Percentiles rank a stretch among this genome's conserved stretches.
Evolutionary conservation across 30 jellyfish, hydroid and myxozoan genomes (phyloP).

Genomic region (Aurelia sp.): DNA sequence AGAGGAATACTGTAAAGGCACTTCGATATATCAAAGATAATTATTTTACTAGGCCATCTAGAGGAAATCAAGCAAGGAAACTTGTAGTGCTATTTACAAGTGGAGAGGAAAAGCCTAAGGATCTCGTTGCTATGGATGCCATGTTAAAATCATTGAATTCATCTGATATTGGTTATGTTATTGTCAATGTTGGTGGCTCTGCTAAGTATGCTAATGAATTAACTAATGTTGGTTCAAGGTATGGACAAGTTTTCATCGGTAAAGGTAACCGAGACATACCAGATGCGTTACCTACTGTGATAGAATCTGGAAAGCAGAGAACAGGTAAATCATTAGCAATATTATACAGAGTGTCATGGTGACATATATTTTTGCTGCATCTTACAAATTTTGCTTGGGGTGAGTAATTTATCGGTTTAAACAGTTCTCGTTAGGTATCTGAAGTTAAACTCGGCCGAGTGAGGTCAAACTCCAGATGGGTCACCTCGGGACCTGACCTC

Average conservation of each 20-base stretch:
- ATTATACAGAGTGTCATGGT: no score
- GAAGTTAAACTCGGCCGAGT: no score
- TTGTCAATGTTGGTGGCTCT: constrained; percentile 26
- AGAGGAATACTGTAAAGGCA: constrained; percentile 15
- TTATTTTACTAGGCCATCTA: neutral
- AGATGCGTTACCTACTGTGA: constrained; percentile 36
- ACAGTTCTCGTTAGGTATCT: no score
- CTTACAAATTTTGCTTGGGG: no score
- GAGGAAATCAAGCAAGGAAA: constrained; percentile 36
- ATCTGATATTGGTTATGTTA: constrained; percentile 25
- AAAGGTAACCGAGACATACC: constrained; percentile 20
- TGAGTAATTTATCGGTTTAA: no score
- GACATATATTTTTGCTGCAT: no score
- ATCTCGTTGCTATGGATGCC: constrained; percentile 13
- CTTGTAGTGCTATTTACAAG: constrained; percentile 30
- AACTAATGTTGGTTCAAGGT: neutral
- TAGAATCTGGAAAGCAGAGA: constrained; percentile 21
- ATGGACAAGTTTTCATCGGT: constrained; percentile 29
- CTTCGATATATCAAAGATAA: constrained; percentile 23
- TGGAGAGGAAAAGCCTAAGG: constrained; percentile 23
- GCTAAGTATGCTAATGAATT: neutral
- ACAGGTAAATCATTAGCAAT: no score
- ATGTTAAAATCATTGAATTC: constrained; percentile 29
- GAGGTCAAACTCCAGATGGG: no score
- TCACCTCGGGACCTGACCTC: no score